phyloP scores from a whole-genome alignment of 2,113 vertebrate genomes.

The Caranx ignobilis region DNA sequence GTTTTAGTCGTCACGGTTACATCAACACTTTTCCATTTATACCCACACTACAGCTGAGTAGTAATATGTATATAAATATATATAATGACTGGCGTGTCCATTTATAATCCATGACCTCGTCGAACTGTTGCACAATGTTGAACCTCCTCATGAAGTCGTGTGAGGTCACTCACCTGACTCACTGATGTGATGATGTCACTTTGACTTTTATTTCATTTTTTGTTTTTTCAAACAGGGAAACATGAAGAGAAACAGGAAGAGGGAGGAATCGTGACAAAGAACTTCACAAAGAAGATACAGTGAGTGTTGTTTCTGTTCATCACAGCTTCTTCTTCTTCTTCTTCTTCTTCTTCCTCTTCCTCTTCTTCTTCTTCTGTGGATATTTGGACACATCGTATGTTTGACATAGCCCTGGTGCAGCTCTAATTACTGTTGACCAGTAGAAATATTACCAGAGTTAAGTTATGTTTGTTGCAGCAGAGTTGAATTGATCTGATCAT shows the following conservation, averaged over 20 bases:
- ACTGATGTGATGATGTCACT: not conserved
- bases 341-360: not conserved
- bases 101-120: not conserved
- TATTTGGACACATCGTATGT: too few species aligned
- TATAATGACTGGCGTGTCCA: not conserved
- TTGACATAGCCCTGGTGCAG: not conserved
- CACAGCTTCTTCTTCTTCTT: not conserved
- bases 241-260: conserved; percentile 98
- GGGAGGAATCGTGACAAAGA: conserved; percentile 98
- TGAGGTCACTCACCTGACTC: not conserved
- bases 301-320: conserved; percentile 79
- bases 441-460: not conserved
- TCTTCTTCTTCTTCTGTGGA: not conserved
- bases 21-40: conserved; percentile 21
- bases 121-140: not conserved
- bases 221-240: conserved; percentile 84
- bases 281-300: conserved; percentile 99
- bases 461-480: not conserved
- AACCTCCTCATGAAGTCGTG: not conserved
- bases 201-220: not conserved
- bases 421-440: not conserved
- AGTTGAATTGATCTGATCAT: not conserved
- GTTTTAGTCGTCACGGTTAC: conserved; percentile 2
- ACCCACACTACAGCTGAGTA: too few species aligned
- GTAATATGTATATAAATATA: not conserved